Conservation (phyloP, 2,113 vertebrate species). For the Triplophysa dalaica region DNA sequence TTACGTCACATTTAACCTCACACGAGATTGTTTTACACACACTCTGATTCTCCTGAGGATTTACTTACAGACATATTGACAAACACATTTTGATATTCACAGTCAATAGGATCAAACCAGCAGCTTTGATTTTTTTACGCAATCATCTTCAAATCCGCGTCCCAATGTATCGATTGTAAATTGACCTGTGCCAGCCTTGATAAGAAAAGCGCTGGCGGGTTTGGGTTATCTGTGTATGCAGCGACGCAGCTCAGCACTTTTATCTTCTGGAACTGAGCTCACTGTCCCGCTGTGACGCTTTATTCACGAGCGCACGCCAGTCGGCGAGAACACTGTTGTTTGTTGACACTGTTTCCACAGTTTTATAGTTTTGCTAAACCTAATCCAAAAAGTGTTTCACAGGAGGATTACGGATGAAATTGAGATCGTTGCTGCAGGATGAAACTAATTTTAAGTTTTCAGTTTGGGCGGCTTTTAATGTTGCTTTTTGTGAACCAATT, state of each 20-base stretch:
- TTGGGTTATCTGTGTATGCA: slow-evolving; percentile 13
- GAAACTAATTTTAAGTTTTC: background rate
- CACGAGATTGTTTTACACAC: background rate
- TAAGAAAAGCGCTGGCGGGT: slow-evolving; percentile 15
- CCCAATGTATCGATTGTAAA: background rate
- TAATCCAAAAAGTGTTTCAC: background rate
- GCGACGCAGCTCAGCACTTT: background rate
- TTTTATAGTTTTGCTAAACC: background rate
- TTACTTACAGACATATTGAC: background rate
- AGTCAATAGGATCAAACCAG: background rate
- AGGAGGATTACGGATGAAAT: background rate
- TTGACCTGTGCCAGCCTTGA: background rate
- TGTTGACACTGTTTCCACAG: slow-evolving; percentile 5
- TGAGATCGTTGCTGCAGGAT: background rate
- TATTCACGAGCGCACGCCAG: background rate
- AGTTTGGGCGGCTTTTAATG: background rate
- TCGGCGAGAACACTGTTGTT: background rate
- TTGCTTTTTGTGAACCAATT: background rate
- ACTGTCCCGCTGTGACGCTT: slow-evolving; percentile 5
- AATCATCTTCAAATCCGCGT: background rate
- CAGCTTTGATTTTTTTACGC: background rate
- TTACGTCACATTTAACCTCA: slow-evolving; percentile 1
- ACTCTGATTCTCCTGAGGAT: slow-evolving; percentile 4
- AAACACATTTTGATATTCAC: slow-evolving; percentile 9
- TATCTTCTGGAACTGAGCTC: slow-evolving; percentile 24